Evolutionary conservation across 2,113 vertebrate species (phyloP).

Genomic region (Pluvialis apricaria): DNA sequence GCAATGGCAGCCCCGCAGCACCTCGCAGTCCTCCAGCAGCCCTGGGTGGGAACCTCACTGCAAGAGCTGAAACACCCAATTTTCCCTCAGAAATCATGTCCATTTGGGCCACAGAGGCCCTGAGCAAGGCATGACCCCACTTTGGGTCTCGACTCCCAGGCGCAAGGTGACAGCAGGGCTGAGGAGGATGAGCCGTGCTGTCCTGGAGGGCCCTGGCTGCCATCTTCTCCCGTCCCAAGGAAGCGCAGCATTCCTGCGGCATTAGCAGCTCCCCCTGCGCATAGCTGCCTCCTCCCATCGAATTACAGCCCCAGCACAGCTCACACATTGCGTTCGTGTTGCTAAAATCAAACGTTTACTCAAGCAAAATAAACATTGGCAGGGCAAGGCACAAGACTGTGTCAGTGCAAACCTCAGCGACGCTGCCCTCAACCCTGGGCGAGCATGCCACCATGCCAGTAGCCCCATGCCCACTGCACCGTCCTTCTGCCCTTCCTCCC

Average conservation of each 20-base stretch:
- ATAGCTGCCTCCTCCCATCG: conserved; percentile 19
- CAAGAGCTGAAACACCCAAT: rapidly evolving
- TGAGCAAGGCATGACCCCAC: rapidly evolving
- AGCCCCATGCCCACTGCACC: background rate
- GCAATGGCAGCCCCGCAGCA: rapidly evolving
- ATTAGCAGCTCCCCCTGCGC: conserved; percentile 44
- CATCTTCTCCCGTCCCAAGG: background rate
- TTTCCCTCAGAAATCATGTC: background rate
- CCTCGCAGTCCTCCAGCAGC: background rate
- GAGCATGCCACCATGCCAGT: rapidly evolving
- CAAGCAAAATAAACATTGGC: conserved; percentile 61
- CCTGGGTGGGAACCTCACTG: background rate
- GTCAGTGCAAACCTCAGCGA: rapidly evolving
- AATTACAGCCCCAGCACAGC: conserved; percentile 23
- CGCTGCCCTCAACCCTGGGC: background rate
- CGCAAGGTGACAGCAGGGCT: background rate
- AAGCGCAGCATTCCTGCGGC: background rate
- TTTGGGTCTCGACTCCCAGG: background rate
- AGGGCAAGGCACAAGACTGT: background rate
- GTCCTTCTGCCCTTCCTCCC: background rate
- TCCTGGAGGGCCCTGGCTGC: background rate
- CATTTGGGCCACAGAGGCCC: background rate
- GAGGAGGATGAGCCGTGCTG: rapidly evolving
- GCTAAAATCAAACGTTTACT: conserved; percentile 54
- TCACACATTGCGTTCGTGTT: conserved; percentile 18